phyloP scores from a whole-genome alignment of 2,113 vertebrate species.

The Macquaria australasica region DNA sequence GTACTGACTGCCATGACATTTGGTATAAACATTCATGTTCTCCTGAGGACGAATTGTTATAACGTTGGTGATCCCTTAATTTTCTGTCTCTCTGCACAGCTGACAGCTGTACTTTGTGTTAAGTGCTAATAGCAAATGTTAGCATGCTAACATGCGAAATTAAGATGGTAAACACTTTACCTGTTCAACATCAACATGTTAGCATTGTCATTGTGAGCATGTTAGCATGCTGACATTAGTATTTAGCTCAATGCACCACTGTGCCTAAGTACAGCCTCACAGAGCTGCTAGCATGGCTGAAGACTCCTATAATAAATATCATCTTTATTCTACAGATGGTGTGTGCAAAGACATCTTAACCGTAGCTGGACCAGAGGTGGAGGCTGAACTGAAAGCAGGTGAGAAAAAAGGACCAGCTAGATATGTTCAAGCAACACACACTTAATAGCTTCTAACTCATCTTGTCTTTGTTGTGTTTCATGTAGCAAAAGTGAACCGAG shows the following conservation, averaged over 20 bases:
- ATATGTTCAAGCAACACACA: background rate
- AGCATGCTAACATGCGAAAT: no score
- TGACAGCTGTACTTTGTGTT: no score
- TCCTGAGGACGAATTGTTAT: no score
- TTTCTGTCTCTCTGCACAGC: no score
- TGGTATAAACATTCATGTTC: no score
- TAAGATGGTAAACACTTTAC: no score
- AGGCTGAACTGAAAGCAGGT: constrained; percentile 60
- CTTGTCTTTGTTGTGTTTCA: background rate
- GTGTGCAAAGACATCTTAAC: constrained; percentile 77
- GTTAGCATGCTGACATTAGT: background rate
- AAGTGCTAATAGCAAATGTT: no score
- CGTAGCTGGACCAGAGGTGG: constrained; percentile 69
- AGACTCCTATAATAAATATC: background rate
- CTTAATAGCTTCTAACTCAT: background rate
- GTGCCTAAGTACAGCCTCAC: background rate
- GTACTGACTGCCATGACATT: no score
- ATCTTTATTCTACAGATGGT: constrained; percentile 27
- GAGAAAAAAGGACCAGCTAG: background rate
- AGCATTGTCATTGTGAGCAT: background rate
- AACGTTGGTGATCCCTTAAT: no score
- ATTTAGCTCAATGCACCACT: no score
- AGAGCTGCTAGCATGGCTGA: background rate
- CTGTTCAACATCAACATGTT: no score
- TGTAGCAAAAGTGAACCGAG: constrained; percentile 33